phyloP scores from a whole-genome alignment of 2,888 invertebrate genomes.

The Drosophila seclusa region DNA sequence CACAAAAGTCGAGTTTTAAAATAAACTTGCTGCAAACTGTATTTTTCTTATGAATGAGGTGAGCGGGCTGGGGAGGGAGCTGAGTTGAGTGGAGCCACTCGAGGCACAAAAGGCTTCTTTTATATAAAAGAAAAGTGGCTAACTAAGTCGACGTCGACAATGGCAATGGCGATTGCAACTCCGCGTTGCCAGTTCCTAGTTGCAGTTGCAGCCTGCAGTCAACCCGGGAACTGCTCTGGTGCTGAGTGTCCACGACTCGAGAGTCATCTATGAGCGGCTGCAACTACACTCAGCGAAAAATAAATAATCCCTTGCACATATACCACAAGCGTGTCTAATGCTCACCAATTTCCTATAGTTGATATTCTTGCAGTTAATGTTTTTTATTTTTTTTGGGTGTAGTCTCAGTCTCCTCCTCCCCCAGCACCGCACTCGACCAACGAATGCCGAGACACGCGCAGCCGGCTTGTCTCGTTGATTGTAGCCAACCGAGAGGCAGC shows the following conservation, averaged over 20 bases:
- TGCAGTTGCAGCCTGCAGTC: constrained; percentile 47
- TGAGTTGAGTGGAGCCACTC: constrained; percentile 42
- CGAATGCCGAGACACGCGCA: constrained; percentile 43
- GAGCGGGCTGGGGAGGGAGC: not conserved
- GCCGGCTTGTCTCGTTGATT: constrained; percentile 49
- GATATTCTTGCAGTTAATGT: not conserved
- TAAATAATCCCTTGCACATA: not conserved
- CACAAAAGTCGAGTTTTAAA: constrained; percentile 79
- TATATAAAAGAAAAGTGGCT: constrained; percentile 77
- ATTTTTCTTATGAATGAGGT: constrained; percentile 59
- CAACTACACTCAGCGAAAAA: constrained; percentile 27
- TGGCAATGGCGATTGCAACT: constrained; percentile 3
- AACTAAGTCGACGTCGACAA: constrained; percentile 65
- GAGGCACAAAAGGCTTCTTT: constrained; percentile 76
- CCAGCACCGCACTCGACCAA: constrained; percentile 8
- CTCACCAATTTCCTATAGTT: not conserved
- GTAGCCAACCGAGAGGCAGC: constrained; percentile 18
- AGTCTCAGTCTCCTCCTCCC: not conserved
- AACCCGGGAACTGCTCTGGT: constrained; percentile 1
- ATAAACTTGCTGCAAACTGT: constrained; percentile 75
- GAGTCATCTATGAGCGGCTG: constrained; percentile 53
- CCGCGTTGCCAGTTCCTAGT: constrained; percentile 5
- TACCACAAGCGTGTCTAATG: not conserved
- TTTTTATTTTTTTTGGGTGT: not conserved
- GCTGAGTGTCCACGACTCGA: constrained; percentile 45